These are phyloP conservation scores for Scaptomyza polygonia DNA, from an alignment of 2,888 invertebrate genomes.

Conservation along the genomic window DNA sequence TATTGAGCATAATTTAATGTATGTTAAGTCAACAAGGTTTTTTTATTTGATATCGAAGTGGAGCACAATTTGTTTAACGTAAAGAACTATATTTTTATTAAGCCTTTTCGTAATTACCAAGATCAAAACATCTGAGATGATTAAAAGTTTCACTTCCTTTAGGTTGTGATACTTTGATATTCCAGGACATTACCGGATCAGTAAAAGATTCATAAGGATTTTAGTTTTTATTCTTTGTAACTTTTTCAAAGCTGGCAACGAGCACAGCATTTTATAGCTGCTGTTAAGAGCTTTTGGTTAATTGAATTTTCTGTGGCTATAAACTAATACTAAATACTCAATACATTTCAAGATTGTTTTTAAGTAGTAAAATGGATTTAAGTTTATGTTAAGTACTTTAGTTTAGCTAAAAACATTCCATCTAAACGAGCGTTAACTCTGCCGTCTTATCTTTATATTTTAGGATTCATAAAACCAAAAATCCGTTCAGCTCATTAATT, in stretches of 20 bases:
- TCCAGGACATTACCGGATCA: not conserved
- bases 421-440: not conserved
- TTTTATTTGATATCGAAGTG: too few relatives aligned
- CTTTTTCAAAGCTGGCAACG: not conserved
- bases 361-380: too few relatives aligned
- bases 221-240: not conserved
- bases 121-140: too few relatives aligned
- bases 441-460: slow-evolving; percentile 20
- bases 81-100: not conserved
- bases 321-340: not conserved
- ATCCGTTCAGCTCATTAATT: slow-evolving; percentile 63
- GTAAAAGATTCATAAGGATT: not conserved
- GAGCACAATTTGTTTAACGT: too few relatives aligned
- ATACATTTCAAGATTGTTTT: too few relatives aligned
- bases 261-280: not conserved
- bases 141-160: not conserved
- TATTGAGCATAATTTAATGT: too few relatives aligned
- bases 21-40: too few relatives aligned
- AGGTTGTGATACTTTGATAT: too few relatives aligned
- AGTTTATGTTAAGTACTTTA: not conserved
- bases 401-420: not conserved
- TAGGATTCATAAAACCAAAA: slow-evolving; percentile 34
- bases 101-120: too few relatives aligned
- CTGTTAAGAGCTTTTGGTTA: not conserved
- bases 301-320: not conserved